phyloP scores from a whole-genome alignment of 1,140 invertebrate genomes.

The Lamellibrachia luymesi region DNA sequence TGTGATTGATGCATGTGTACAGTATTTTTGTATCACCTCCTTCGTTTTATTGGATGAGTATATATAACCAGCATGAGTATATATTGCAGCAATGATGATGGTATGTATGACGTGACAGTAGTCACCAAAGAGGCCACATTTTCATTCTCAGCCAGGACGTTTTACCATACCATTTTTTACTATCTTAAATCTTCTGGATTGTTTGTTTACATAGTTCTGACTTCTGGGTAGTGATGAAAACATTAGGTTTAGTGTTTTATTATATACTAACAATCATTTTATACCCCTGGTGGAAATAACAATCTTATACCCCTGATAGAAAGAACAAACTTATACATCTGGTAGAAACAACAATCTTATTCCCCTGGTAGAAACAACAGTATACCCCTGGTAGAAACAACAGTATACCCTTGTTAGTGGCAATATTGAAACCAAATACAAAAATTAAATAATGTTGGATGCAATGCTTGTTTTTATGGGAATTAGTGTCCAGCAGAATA shows the following conservation, averaged over 20 bases:
- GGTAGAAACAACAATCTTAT: not conserved
- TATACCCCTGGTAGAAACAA: too few relatives aligned
- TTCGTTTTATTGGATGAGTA: not conserved
- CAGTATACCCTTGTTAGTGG: too few relatives aligned
- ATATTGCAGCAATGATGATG: not conserved
- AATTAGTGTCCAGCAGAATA: not conserved
- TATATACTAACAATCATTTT: not conserved
- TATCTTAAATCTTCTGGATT: not conserved
- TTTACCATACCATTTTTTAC: too few relatives aligned
- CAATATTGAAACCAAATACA: not conserved
- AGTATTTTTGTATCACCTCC: constrained; percentile 1
- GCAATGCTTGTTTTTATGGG: not conserved
- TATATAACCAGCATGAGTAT: not conserved
- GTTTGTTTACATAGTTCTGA: not conserved
- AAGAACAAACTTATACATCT: not conserved
- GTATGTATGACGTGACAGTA: not conserved
- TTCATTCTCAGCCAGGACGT: too few relatives aligned
- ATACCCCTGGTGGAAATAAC: not conserved
- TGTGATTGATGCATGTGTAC: not conserved
- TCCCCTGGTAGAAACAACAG: not conserved
- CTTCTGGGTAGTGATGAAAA: not conserved
- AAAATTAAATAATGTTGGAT: not conserved
- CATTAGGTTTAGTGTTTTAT: not conserved
- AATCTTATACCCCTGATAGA: not conserved
- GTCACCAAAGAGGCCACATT: too few relatives aligned